Percentiles rank a stretch among this genome's conserved stretches.
These are phyloP conservation scores for Ips typographus DNA, from an alignment of 1,140 invertebrate genomes.

Conservation along the genomic window DNA sequence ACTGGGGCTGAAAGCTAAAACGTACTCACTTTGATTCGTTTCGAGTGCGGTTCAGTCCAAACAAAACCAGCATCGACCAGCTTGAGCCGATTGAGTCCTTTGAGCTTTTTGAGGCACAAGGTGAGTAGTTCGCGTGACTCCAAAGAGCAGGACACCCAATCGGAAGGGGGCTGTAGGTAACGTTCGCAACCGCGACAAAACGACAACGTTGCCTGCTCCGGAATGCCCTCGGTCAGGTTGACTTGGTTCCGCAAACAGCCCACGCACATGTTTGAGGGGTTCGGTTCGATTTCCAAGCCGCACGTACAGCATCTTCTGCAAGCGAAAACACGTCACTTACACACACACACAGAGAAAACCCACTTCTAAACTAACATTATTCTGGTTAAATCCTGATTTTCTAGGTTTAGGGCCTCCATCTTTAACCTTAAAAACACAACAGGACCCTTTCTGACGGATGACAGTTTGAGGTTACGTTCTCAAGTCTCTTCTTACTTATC, in stretches of 20 bases:
- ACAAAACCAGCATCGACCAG: conserved; percentile 95
- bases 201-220: conserved; percentile 87
- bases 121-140: conserved; percentile 93
- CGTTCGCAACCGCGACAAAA: conserved; percentile 92
- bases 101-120: conserved; percentile 92
- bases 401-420: conserved; percentile 9
- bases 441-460: too few species aligned
- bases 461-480: too few species aligned
- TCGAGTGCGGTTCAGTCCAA: conserved; percentile 99
- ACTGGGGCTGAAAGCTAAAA: background rate
- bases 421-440: background rate
- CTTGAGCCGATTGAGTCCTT: conserved; percentile 87
- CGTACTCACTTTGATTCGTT: conserved; percentile 75
- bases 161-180: conserved; percentile 90
- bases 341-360: background rate
- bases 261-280: conserved; percentile 97
- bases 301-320: conserved; percentile 75
- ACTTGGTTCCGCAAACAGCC: conserved; percentile 86
- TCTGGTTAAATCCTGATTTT: conserved; percentile 2
- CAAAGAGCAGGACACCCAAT: conserved; percentile 86
- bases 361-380: background rate
- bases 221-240: conserved; percentile 95
- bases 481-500: too few species aligned
- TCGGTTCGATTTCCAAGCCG: conserved; percentile 82
- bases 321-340: background rate